phyloP scores from a whole-genome alignment of 2,888 invertebrate species.

The Epinotia brunnichana region DNA sequence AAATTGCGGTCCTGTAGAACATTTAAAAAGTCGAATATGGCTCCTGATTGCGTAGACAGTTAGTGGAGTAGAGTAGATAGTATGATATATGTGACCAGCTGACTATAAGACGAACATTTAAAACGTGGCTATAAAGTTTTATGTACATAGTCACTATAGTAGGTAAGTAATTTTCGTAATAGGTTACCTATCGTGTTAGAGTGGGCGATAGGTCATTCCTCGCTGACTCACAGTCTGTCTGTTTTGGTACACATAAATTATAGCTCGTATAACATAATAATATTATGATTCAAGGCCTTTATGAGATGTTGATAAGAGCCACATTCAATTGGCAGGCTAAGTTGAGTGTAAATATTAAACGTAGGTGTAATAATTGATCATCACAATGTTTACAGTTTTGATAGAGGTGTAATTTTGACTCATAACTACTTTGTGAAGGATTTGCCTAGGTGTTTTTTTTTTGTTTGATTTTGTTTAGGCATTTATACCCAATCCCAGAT shows the following conservation, averaged over 20 bases:
- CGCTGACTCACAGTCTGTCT: slow-evolving; percentile 35
- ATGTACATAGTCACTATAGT: background rate
- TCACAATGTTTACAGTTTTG: slow-evolving; percentile 8
- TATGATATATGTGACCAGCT: too few species aligned
- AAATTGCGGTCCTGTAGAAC: too few species aligned
- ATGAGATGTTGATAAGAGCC: background rate
- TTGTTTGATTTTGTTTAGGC: background rate
- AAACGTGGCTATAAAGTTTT: background rate
- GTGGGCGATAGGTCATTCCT: slow-evolving; percentile 52
- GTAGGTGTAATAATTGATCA: slow-evolving; percentile 23
- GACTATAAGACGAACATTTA: too few species aligned
- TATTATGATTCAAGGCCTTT: background rate
- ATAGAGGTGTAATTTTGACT: background rate
- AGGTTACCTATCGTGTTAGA: background rate
- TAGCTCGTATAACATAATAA: background rate
- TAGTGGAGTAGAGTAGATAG: too few species aligned
- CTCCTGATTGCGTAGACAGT: too few species aligned
- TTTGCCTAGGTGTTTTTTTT: background rate
- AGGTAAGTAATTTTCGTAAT: slow-evolving; percentile 19
- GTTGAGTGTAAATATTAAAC: background rate
- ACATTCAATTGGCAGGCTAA: background rate
- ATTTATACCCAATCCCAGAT: background rate
- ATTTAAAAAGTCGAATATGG: too few species aligned
- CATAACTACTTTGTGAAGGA: background rate
- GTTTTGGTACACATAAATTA: slow-evolving; percentile 24